Conservation (phyloP, 2,113 vertebrate species). For the Limnothrissa miodon region DNA sequence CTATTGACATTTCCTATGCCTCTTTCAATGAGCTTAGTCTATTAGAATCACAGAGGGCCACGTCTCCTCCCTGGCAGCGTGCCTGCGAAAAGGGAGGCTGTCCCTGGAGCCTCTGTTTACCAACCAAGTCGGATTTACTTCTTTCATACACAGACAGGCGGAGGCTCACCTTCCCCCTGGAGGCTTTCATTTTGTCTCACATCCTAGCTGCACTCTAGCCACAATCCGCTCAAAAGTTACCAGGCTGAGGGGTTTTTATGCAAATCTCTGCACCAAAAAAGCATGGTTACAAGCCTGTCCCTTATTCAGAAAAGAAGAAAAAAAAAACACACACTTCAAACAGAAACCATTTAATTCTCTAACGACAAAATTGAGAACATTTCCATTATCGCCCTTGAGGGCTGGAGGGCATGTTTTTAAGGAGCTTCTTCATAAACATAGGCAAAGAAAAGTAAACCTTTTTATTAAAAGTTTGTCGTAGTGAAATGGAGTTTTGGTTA, state of each 20-base stretch:
- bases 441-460: slow-evolving; percentile 38
- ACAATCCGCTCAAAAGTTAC: slow-evolving; percentile 71
- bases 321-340: slow-evolving; percentile 60
- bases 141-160: slow-evolving; percentile 68
- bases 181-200: slow-evolving; percentile 72
- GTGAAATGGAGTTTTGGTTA: background rate
- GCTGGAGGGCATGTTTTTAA: slow-evolving; percentile 57
- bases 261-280: slow-evolving; percentile 68
- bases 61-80: slow-evolving; percentile 59
- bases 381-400: slow-evolving; percentile 60
- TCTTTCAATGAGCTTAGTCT: slow-evolving; percentile 70
- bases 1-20: slow-evolving; percentile 69
- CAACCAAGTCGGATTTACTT: slow-evolving; percentile 74
- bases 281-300: slow-evolving; percentile 67
- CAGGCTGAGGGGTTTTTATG: slow-evolving; percentile 73
- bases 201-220: slow-evolving; percentile 68
- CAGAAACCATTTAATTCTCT: slow-evolving; percentile 68
- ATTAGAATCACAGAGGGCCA: slow-evolving; percentile 71
- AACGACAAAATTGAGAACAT: slow-evolving; percentile 61
- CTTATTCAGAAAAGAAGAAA: slow-evolving; percentile 46
- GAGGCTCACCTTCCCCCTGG: slow-evolving; percentile 68
- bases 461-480: slow-evolving; percentile 18
- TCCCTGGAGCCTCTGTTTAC: slow-evolving; percentile 78
- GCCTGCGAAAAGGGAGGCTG: slow-evolving; percentile 61
- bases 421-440: slow-evolving; percentile 65